phyloP scores from a whole-genome alignment of 2,888 invertebrate species.

The Luperina nickerlii region DNA sequence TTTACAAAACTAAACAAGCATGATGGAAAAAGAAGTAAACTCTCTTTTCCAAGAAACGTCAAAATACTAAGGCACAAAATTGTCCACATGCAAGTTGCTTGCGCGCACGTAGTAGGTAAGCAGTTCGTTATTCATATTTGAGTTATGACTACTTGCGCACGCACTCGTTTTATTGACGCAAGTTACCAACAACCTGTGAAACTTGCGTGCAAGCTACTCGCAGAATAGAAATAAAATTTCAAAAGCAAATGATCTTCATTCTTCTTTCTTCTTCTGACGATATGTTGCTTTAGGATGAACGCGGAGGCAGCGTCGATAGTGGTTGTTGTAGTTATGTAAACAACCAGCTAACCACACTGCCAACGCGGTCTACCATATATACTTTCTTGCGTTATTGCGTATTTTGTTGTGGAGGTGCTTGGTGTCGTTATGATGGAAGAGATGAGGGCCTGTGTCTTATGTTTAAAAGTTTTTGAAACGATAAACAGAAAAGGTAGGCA shows the following conservation, averaged over 20 bases:
- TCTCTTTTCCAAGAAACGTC: conserved; percentile 2
- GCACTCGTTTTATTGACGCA: not conserved
- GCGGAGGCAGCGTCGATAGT: conserved; percentile 98
- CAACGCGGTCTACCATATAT: conserved; percentile 92
- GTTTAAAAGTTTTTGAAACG: conserved; percentile 17
- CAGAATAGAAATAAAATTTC: not conserved
- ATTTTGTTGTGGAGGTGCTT: conserved; percentile 7
- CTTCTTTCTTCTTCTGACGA: conserved; percentile 18
- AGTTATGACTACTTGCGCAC: not conserved
- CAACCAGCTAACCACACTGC: conserved; percentile 99
- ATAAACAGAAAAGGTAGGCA: conserved; percentile 40
- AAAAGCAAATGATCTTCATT: conserved; percentile 1
- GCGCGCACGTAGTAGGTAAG: not conserved
- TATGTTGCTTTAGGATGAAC: conserved; percentile 86
- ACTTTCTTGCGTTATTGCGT: conserved; percentile 55
- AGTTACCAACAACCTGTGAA: not conserved
- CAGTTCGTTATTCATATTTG: not conserved
- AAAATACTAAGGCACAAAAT: not conserved
- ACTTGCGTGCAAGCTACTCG: conserved; percentile 13
- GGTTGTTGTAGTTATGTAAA: conserved; percentile 95
- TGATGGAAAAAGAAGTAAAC: too few relatives aligned
- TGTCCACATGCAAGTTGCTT: not conserved
- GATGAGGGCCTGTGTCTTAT: conserved; percentile 48
- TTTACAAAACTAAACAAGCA: not conserved
- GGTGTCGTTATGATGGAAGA: not conserved